Conservation (phyloP, 2,888 invertebrate species). For the Athalia circularis region DNA sequence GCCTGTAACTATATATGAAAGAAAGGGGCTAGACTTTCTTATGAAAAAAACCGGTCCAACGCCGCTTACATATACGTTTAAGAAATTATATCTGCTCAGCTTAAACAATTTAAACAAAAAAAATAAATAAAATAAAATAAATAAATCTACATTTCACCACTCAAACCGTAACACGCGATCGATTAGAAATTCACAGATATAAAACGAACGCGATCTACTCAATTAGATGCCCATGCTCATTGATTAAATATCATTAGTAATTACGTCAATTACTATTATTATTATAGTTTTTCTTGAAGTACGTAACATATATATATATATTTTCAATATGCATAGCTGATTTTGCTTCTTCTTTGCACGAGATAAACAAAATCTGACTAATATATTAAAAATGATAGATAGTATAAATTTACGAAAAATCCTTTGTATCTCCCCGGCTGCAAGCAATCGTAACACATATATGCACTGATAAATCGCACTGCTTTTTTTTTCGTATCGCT, state of each 20-base stretch:
- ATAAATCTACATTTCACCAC: constrained; percentile 12
- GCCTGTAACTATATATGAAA: constrained; percentile 14
- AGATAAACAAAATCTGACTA: too few relatives aligned
- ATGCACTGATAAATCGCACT: constrained; percentile 41
- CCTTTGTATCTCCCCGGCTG: constrained; percentile 14
- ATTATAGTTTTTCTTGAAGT: background rate
- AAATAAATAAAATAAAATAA: background rate
- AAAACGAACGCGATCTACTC: background rate
- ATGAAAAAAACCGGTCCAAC: constrained; percentile 32
- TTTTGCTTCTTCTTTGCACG: too few relatives aligned
- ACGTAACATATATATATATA: too few relatives aligned
- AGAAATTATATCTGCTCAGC: constrained; percentile 26
- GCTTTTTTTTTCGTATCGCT: background rate
- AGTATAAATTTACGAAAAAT: constrained; percentile 22
- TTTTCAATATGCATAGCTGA: too few relatives aligned
- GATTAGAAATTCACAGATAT: constrained; percentile 23
- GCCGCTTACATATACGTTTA: background rate
- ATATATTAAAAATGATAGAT: too few relatives aligned
- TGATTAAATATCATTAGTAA: too few relatives aligned
- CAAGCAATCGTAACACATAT: constrained; percentile 30
- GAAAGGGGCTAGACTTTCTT: constrained; percentile 30
- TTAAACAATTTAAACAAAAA: constrained; percentile 18
- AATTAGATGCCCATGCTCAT: background rate
- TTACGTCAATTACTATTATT: background rate
- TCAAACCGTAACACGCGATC: constrained; percentile 17